These are phyloP conservation scores for Zaprionus africanus DNA, from an alignment of 1,140 invertebrate genomes.

Conservation along the genomic window DNA sequence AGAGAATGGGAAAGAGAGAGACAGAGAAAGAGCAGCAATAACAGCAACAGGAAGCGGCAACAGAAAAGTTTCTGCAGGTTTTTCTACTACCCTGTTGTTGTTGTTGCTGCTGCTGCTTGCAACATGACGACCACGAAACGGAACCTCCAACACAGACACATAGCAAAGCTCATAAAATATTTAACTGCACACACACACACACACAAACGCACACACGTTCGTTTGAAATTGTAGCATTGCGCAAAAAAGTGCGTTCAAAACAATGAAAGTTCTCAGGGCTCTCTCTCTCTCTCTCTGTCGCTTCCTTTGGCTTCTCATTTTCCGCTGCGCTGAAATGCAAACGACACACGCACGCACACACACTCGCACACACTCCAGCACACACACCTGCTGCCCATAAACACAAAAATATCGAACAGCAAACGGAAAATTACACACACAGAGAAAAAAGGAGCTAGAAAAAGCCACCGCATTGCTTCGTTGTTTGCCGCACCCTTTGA, in stretches of 20 bases:
- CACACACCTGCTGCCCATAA: slow-evolving; percentile 52
- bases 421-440: slow-evolving; percentile 33
- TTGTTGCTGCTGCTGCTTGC: slow-evolving; percentile 11
- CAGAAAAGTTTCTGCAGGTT: slow-evolving; percentile 62
- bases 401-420: slow-evolving; percentile 53
- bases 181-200: slow-evolving; percentile 36
- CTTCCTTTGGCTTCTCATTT: slow-evolving; percentile 60
- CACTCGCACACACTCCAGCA: slow-evolving; percentile 18
- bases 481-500: background rate
- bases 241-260: slow-evolving; percentile 54
- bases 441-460: background rate
- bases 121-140: slow-evolving; percentile 62
- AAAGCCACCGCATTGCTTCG: slow-evolving; percentile 5
- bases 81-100: slow-evolving; percentile 8
- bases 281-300: background rate
- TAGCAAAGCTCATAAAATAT: slow-evolving; percentile 50
- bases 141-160: slow-evolving; percentile 33
- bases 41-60: slow-evolving; percentile 47
- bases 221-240: slow-evolving; percentile 52
- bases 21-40: slow-evolving; percentile 31
- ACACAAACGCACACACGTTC: slow-evolving; percentile 4
- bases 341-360: slow-evolving; percentile 30
- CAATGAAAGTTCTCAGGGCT: slow-evolving; percentile 48
- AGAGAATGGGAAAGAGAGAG: background rate
- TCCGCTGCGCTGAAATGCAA: slow-evolving; percentile 61